A percentile compares a stretch with the other conserved stretches of the same genome.
Evolutionary conservation across 1,140 invertebrate species (phyloP).

Genomic region (Anthonomus grandis): DNA sequence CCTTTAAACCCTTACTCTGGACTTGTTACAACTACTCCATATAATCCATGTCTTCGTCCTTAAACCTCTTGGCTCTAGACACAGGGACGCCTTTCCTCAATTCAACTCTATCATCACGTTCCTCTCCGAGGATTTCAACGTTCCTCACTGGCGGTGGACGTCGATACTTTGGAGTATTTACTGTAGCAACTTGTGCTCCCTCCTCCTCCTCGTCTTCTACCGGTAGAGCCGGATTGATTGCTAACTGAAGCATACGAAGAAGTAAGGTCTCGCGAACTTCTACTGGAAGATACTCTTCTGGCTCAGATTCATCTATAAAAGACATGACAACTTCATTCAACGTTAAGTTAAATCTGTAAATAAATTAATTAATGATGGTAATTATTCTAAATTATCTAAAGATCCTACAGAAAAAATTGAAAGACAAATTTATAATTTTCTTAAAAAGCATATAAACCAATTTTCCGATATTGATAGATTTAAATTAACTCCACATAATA

Average conservation of each 20-base stretch:
- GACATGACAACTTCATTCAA: too few relatives aligned
- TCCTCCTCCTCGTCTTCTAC: conserved; percentile 43
- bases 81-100: neutral
- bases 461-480: too few relatives aligned
- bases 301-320: too few relatives aligned
- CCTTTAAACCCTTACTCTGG: too few relatives aligned
- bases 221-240: conserved; percentile 61
- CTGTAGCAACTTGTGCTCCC: conserved; percentile 16
- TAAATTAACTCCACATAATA: too few relatives aligned
- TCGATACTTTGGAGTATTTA: conserved; percentile 42
- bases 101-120: conserved; percentile 32
- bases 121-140: conserved; percentile 60
- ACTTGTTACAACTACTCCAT: too few relatives aligned
- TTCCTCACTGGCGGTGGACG: conserved; percentile 55
- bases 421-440: too few relatives aligned
- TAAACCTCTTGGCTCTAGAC: conserved; percentile 12
- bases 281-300: conserved; percentile 61
- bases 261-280: conserved; percentile 65
- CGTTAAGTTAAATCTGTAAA: too few relatives aligned
- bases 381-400: too few relatives aligned
- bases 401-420: too few relatives aligned
- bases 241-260: conserved; percentile 65
- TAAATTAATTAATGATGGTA: too few relatives aligned
- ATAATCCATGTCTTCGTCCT: conserved; percentile 30
- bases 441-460: too few relatives aligned